Conservation (phyloP, 2,888 invertebrate genomes). For the Cephalotes varians region DNA sequence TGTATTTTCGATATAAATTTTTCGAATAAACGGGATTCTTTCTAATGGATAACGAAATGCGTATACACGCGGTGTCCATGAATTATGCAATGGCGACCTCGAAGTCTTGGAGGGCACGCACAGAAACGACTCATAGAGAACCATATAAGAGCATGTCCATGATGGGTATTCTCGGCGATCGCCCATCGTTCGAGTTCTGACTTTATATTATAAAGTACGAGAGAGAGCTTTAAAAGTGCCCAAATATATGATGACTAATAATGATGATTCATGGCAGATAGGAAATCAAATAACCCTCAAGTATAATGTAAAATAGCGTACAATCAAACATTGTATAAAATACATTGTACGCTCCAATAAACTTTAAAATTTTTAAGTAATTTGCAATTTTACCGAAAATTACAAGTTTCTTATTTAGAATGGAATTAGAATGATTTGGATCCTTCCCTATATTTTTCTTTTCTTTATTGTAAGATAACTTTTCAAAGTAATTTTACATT, state of each 20-base stretch:
- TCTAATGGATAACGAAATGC: slow-evolving; percentile 38
- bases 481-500: background rate
- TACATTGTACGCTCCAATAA: slow-evolving; percentile 32
- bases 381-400: background rate
- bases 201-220: slow-evolving; percentile 54
- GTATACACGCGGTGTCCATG: slow-evolving; percentile 49
- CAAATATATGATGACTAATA: slow-evolving; percentile 57
- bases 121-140: slow-evolving; percentile 74
- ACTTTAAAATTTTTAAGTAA: background rate
- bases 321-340: background rate
- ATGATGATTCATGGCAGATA: slow-evolving; percentile 65
- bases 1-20: slow-evolving; percentile 10
- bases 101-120: slow-evolving; percentile 71
- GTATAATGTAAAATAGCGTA: background rate
- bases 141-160: slow-evolving; percentile 82
- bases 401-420: background rate
- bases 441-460: background rate
- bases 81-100: slow-evolving; percentile 76
- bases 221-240: slow-evolving; percentile 51
- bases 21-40: slow-evolving; percentile 8
- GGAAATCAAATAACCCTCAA: too few relatives aligned
- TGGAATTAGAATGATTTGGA: too few relatives aligned
- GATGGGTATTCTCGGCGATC: slow-evolving; percentile 75
- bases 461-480: background rate
- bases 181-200: slow-evolving; percentile 74